These are phyloP conservation scores for Rhineura floridana DNA, from an alignment of 2,113 vertebrate species.

Conservation along the genomic window DNA sequence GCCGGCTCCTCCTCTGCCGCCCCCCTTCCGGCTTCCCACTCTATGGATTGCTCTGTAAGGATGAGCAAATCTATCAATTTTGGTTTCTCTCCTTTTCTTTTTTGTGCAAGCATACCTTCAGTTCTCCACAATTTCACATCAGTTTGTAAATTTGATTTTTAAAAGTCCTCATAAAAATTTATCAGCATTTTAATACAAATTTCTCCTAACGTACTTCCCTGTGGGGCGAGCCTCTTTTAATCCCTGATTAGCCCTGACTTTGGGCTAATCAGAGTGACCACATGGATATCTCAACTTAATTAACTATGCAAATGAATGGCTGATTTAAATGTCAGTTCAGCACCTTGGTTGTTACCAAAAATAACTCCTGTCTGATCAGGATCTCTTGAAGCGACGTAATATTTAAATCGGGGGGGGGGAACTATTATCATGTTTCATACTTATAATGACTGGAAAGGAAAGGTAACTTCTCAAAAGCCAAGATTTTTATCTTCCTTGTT, in stretches of 20 bases:
- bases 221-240: not conserved
- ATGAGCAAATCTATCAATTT: too few relatives aligned
- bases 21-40: too few relatives aligned
- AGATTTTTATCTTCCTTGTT: not conserved
- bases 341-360: not conserved
- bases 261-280: not conserved
- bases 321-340: not conserved
- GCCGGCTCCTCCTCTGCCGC: too few relatives aligned
- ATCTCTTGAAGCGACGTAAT: not conserved
- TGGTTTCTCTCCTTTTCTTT: too few relatives aligned
- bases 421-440: not conserved
- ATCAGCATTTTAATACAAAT: too few relatives aligned
- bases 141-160: too few relatives aligned
- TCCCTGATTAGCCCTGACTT: not conserved
- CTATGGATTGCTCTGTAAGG: too few relatives aligned
- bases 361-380: not conserved
- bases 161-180: too few relatives aligned
- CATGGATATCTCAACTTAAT: not conserved
- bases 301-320: not conserved
- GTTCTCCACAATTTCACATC: too few relatives aligned
- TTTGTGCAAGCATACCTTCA: too few relatives aligned
- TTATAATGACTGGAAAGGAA: not conserved
- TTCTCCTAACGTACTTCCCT: too few relatives aligned
- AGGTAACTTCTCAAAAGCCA: not conserved
- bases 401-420: not conserved